Evolutionary conservation across 2,113 vertebrate genomes (phyloP), one percentile per base, ranked within the genome.

Genomic region (Crotalus helleri): DNA sequence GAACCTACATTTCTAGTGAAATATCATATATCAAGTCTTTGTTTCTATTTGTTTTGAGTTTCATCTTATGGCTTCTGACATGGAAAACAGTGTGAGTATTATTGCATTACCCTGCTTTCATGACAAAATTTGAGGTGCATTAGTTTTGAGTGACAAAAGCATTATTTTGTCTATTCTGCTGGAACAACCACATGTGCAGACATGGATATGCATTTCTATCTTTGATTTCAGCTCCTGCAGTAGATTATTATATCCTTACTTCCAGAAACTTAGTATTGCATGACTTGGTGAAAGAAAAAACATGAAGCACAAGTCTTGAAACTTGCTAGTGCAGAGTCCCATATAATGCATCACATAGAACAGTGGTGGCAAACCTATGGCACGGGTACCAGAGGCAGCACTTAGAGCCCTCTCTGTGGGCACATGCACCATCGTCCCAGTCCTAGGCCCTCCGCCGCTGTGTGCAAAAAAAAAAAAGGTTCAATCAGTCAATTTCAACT

Each of bases 11-110:
- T 87, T 59, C 26, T 21, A 92, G 94, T 94, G 39, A 96, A 97
- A 94, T 54, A 94, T 55, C 95, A 92, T 46, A 91, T 49, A 33
- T 44, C 55, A 15, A 93, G 90, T 10, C 17, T 91, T 57, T 92
- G 49, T 2, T 17, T 92, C n/a, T 96, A 4, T 10, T 94, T 95
- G 92, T n/a, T 1, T 44, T 85, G 57, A n/a, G 0, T 1, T 54
- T 95, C 64, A 64, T 1, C 3, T 58, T 93, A 49, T 93, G 93
- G 19, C 61, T 81, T 94, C 61, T 92, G 23, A 95, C 61, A 1
- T 46, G 93, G 61, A 96, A 96, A 96, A 11, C 1, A 94, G 1
- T 12, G 91, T 49, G 46, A 57, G 93, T 91, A 94, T 93, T 92
- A 94, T 90, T 55, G 12, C 3, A 88, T 95, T 81, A 58, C 12